Evolutionary conservation across 2,888 invertebrate genomes (phyloP), one percentile per base, ranked within the genome.

Genomic region (Hedychridium roseum): DNA sequence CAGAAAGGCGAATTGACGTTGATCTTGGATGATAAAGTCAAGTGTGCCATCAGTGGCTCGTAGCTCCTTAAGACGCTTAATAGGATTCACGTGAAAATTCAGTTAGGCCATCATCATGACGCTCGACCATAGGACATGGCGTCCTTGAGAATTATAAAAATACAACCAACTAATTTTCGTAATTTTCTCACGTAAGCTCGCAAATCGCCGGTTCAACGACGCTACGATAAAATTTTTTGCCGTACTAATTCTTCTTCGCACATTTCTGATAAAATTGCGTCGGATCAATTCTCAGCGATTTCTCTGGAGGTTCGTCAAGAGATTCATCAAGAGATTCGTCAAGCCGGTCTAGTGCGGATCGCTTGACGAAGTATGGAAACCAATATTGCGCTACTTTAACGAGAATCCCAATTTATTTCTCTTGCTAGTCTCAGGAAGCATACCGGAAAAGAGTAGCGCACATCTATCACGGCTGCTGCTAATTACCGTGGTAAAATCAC

Each of bases 401-500:
- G 23, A 23, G 5, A 6, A 23, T 6, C 9, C 9, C 5, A 30
- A 30, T 30, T 30, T n/a, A 30, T 30, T 4, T 9, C 5, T 9
- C 23, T 5, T 11, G 4, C 30, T 4, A 5, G 11, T 30, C 12
- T 11, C 30, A 30, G 6, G 41, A 9, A 17, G 40, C 21, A 16
- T 20, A 14, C 6, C 38, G 39, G 27, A 43, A 43, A 31, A 17
- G 9, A 23, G 14, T 23, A 27, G 27, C 6, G 17, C 16, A 23
- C 1, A 37, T n/a, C n/a, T n/a, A n/a, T n/a, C 45, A 37, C 44
- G 44, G 54, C 51, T n/a, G n/a, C n/a, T n/a, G 65, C 63, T 70
- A 72, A 72, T 72, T 71, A 55, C 63, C 72, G 71, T 71, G 70
- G 71, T 67, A 72, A 72, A 72, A 66, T 68, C 42, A 52, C 63